Percentiles rank a stretch among this genome's conserved stretches.
Conservation (phyloP, 2,113 vertebrate genomes). For the Aviceda subcristata region DNA sequence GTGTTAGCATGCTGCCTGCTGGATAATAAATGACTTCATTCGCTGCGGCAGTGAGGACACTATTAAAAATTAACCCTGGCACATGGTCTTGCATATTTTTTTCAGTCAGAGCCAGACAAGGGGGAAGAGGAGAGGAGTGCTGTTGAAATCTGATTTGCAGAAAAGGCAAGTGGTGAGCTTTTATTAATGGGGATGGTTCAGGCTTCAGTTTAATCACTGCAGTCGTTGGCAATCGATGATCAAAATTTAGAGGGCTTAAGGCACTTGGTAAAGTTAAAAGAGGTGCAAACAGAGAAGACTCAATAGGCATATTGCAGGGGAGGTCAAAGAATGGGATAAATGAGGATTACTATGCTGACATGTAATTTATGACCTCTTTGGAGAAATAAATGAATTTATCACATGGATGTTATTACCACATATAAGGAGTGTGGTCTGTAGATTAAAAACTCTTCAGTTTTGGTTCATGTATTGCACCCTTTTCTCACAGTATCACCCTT, state of each 20-base stretch:
- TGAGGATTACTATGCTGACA: background rate
- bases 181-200: background rate
- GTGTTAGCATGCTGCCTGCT: slow-evolving; percentile 6
- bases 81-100: background rate
- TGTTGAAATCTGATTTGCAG: background rate
- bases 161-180: background rate
- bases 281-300: background rate
- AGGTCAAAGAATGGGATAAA: background rate
- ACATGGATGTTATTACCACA: background rate
- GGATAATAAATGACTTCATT: slow-evolving; percentile 41
- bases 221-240: background rate
- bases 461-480: background rate
- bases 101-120: background rate
- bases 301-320: background rate
- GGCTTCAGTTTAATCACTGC: background rate
- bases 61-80: slow-evolving; percentile 51
- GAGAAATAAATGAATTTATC: background rate
- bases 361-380: background rate
- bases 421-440: background rate
- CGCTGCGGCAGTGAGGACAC: background rate
- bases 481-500: background rate
- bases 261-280: background rate
- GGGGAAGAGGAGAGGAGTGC: background rate
- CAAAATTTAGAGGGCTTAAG: background rate
- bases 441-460: background rate